These are phyloP conservation scores for Phthorimaea operculella DNA, from an alignment of 1,140 invertebrate genomes.

Conservation along the genomic window DNA sequence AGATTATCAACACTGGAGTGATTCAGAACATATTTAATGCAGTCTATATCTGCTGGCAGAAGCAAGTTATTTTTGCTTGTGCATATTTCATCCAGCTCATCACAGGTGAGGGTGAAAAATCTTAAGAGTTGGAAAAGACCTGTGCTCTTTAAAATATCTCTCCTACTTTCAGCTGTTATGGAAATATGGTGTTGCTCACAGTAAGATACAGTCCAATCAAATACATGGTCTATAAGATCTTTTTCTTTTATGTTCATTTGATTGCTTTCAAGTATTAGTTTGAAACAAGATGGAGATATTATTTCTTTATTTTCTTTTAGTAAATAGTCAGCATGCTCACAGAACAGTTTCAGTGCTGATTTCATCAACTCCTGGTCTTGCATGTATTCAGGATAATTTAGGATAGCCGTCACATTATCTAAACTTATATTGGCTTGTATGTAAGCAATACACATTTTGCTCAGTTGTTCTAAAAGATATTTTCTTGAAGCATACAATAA, in stretches of 20 bases:
- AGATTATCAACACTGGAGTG: constrained; percentile 13
- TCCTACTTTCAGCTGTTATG: constrained; percentile 44
- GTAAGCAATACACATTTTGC: constrained; percentile 58
- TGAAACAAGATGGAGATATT: constrained; percentile 57
- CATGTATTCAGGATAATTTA: constrained; percentile 68
- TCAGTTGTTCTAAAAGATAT: constrained; percentile 68
- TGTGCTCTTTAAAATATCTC: constrained; percentile 45
- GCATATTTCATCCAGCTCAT: constrained; percentile 45
- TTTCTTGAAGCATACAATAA: constrained; percentile 69
- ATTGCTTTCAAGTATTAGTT: constrained; percentile 56
- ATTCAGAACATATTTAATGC: constrained; percentile 28
- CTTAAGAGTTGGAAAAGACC: constrained; percentile 48
- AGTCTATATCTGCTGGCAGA: constrained; percentile 26
- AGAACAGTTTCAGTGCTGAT: constrained; percentile 61
- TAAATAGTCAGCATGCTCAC: constrained; percentile 60
- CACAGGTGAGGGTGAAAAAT: constrained; percentile 38
- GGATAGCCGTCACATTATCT: constrained; percentile 65
- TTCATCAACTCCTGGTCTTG: constrained; percentile 57
- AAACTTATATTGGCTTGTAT: constrained; percentile 64
- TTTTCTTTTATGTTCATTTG: constrained; percentile 61
- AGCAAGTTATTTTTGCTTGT: constrained; percentile 35
- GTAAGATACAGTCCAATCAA: constrained; percentile 64
- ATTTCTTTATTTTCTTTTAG: constrained; percentile 57
- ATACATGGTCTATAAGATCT: constrained; percentile 57
- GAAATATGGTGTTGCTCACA: constrained; percentile 53